Evolutionary conservation across 1,140 invertebrate species (phyloP).

Genomic region (Drosophila ogumai): DNA sequence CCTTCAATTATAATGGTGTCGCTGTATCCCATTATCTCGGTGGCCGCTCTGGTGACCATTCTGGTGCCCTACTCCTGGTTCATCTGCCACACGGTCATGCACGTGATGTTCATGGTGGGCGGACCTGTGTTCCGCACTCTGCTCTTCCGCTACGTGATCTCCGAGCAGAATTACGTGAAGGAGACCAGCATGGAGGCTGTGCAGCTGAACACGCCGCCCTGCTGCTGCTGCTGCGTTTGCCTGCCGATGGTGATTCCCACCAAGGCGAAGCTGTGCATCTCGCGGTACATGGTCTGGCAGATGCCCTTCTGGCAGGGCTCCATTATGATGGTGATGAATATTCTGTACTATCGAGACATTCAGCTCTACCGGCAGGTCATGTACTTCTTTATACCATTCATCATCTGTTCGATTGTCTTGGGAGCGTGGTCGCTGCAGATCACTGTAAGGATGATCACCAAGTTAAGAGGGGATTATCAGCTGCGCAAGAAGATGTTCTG

Average conservation of each 20-base stretch:
- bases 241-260: conserved; percentile 70
- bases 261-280: conserved; percentile 67
- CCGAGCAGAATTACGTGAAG: conserved; percentile 76
- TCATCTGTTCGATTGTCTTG: conserved; percentile 66
- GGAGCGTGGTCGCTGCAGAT: conserved; percentile 80
- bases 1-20: conserved; percentile 72
- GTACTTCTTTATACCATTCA: conserved; percentile 78
- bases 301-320: conserved; percentile 81
- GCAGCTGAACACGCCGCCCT: conserved; percentile 71
- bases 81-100: conserved; percentile 81
- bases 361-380: conserved; percentile 61
- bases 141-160: conserved; percentile 73
- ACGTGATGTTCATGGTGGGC: conserved; percentile 78
- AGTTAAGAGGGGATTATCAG: conserved; percentile 66
- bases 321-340: conserved; percentile 79
- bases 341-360: conserved; percentile 71
- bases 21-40: conserved; percentile 75
- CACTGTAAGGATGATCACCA: conserved; percentile 71
- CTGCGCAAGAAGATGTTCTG: conserved; percentile 81
- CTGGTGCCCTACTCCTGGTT: conserved; percentile 77
- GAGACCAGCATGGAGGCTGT: conserved; percentile 65
- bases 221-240: conserved; percentile 74
- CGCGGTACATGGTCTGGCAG: conserved; percentile 78
- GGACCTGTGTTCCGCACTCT: conserved; percentile 66
- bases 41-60: conserved; percentile 75